Evolutionary conservation across 2,888 invertebrate species (phyloP).

Genomic region (Campopleginae sp.): DNA sequence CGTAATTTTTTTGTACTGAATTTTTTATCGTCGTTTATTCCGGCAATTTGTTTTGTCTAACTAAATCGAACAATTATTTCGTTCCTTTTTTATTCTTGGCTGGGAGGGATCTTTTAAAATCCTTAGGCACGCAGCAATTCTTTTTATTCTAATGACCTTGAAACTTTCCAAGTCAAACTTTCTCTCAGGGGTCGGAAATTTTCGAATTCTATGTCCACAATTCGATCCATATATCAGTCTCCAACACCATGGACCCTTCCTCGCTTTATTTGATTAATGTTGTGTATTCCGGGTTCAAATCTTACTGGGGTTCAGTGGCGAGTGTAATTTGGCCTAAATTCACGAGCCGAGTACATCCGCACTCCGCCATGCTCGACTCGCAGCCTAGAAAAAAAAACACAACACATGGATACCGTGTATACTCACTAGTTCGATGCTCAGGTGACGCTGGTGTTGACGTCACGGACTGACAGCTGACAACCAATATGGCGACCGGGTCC

Average conservation of each 20-base stretch:
- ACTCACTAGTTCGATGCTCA: conserved; percentile 1
- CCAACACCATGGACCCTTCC: neutral
- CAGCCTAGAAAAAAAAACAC: conserved; percentile 12
- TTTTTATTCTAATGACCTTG: conserved; percentile 23
- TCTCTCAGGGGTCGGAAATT: conserved; percentile 1
- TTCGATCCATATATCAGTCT: neutral
- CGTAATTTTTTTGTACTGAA: neutral
- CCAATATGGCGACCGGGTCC: conserved; percentile 57
- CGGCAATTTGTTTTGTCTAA: neutral
- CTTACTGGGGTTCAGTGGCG: neutral
- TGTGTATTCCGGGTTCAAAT: neutral
- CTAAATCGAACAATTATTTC: neutral
- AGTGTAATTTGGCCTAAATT: conserved; percentile 24
- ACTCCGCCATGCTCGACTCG: neutral
- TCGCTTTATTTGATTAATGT: neutral
- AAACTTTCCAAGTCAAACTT: conserved; percentile 39
- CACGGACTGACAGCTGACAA: conserved; percentile 63
- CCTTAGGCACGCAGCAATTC: neutral
- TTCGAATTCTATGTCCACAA: neutral
- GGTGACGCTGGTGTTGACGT: conserved; percentile 29
- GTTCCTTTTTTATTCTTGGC: neutral
- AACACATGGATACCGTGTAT: neutral
- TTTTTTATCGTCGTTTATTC: neutral
- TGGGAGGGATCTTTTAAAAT: neutral
- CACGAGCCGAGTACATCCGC: neutral